phyloP scores from a whole-genome alignment of 2,888 invertebrate species.

The Melieria picta region DNA sequence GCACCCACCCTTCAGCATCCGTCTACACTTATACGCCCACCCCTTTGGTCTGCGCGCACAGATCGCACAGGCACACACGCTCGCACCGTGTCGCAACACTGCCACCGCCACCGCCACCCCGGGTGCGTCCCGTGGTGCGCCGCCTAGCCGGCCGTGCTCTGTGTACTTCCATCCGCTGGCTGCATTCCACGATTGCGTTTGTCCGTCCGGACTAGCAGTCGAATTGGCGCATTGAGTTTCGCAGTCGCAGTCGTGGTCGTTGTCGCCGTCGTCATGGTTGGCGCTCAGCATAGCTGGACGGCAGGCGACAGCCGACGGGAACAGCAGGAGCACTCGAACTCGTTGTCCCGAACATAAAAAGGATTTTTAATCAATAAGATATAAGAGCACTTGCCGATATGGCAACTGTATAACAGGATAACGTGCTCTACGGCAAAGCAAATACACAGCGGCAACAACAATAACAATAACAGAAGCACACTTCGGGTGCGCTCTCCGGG shows the following conservation, averaged over 20 bases:
- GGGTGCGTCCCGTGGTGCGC: not conserved
- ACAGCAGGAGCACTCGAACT: constrained; percentile 15
- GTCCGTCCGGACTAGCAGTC: constrained; percentile 11
- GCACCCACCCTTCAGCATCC: constrained; percentile 12
- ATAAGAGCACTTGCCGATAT: constrained; percentile 22
- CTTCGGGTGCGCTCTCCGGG: too few species aligned
- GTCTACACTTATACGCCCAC: not conserved
- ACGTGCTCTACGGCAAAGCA: constrained; percentile 9
- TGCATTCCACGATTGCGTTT: not conserved
- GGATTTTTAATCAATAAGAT: constrained; percentile 12
- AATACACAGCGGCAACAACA: not conserved
- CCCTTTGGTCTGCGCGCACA: constrained; percentile 6
- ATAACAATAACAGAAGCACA: too few species aligned
- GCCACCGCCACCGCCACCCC: constrained; percentile 24
- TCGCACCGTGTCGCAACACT: not conserved
- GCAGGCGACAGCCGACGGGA: not conserved
- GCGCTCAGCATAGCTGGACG: not conserved
- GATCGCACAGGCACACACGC: not conserved
- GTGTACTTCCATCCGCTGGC: not conserved
- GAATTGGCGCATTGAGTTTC: not conserved
- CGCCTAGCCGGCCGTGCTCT: not conserved
- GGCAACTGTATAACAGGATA: constrained; percentile 37
- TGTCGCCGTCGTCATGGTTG: constrained; percentile 1
- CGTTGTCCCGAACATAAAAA: constrained; percentile 30
- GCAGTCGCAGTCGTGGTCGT: constrained; percentile 5